Evolutionary conservation across 2,888 invertebrate genomes (phyloP).

Genomic region (Drosophila ochracea): DNA sequence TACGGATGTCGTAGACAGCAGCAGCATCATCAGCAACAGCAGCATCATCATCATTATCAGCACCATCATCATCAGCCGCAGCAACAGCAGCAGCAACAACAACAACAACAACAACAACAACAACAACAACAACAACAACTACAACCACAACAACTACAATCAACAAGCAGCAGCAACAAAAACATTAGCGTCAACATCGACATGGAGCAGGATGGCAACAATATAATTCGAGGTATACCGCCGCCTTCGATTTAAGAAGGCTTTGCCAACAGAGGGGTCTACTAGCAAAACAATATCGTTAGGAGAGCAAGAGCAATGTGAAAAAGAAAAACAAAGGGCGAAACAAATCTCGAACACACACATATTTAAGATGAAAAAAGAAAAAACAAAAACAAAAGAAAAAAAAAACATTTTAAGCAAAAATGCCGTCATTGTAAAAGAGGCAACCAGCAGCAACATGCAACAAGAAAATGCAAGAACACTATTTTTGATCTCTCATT

Average conservation of each 20-base stretch:
- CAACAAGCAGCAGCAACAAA: conserved; percentile 42
- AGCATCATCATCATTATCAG: conserved; percentile 29
- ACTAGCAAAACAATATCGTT: conserved; percentile 14
- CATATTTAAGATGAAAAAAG: conserved; percentile 6
- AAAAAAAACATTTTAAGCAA: conserved; percentile 16
- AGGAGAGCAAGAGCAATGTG: conserved; percentile 1
- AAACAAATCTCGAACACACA: conserved; percentile 37
- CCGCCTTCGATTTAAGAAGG: conserved; percentile 26
- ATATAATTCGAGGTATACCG: conserved; percentile 43
- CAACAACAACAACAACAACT: conserved; percentile 38
- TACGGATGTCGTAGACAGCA: conserved; percentile 67
- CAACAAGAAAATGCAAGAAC: conserved; percentile 59
- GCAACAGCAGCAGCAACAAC: conserved; percentile 36
- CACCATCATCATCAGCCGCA: conserved; percentile 32
- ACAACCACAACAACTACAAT: conserved; percentile 36
- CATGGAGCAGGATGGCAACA: conserved; percentile 39
- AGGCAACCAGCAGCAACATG: conserved; percentile 28
- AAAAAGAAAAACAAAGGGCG: conserved; percentile 3
- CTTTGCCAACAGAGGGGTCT: conserved; percentile 10
- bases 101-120: conserved; percentile 37
- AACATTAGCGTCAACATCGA: conserved; percentile 38
- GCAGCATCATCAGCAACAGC: conserved; percentile 39
- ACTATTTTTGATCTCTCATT: conserved; percentile 79
- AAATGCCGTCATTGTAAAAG: conserved; percentile 24
- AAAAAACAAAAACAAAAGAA: conserved; percentile 3